These are phyloP conservation scores for Cassiopea xamachana DNA, from an alignment of 30 jellyfish, hydroid and myxozoan genomes.

Conservation along the genomic window DNA sequence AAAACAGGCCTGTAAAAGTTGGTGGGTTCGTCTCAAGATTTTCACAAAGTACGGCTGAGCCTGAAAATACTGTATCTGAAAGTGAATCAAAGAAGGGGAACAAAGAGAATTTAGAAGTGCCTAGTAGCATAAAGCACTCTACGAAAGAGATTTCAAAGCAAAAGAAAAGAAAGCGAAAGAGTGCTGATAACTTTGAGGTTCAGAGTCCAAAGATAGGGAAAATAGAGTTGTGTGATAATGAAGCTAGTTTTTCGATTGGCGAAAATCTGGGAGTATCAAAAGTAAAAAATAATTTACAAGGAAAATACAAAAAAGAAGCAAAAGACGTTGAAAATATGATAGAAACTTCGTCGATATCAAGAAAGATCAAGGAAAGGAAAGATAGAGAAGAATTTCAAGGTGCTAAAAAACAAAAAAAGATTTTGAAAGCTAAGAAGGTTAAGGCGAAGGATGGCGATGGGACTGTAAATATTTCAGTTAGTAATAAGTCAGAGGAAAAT, in stretches of 20 bases:
- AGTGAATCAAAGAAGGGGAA: neutral
- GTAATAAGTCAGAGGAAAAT: neutral
- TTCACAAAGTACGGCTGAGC: neutral
- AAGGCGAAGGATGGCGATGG: neutral
- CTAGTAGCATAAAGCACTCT: neutral
- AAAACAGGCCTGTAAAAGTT: conserved; percentile 17
- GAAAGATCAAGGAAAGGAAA: neutral
- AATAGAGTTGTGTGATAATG: neutral
- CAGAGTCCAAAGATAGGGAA: neutral
- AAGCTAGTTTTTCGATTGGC: neutral
- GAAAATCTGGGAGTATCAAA: neutral
- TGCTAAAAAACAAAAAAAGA: neutral
- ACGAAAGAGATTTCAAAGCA: neutral
- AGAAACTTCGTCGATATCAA: neutral
- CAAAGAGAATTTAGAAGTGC: neutral
- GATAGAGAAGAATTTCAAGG: neutral
- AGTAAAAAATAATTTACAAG: neutral
- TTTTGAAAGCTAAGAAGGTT: neutral
- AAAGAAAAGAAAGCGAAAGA: conserved; percentile 10
- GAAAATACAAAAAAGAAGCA: too few species aligned
- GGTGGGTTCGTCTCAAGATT: conserved; percentile 54
- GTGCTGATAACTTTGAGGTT: neutral
- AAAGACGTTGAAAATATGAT: too few species aligned
- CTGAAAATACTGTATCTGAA: neutral
- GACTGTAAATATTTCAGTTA: neutral